Conservation (phyloP, 2,113 vertebrate genomes). For the Tauraco erythrolophus region DNA sequence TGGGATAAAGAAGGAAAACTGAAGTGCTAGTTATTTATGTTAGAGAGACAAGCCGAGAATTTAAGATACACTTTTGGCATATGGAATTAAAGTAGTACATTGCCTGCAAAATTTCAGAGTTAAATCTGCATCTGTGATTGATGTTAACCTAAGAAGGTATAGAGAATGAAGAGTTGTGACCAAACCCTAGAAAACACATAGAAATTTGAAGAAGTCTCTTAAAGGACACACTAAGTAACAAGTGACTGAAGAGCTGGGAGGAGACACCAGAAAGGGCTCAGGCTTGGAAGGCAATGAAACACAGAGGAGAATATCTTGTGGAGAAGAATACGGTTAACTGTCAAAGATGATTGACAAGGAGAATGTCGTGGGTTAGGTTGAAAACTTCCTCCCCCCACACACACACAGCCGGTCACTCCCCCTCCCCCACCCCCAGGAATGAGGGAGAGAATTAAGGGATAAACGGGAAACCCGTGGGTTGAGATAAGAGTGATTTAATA, state of each 20-base stretch:
- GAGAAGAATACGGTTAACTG: neutral
- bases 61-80: neutral
- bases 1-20: neutral
- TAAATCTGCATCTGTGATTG: neutral
- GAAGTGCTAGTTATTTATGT: neutral
- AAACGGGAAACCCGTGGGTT: no score
- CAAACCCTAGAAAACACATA: neutral
- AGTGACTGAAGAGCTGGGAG: neutral
- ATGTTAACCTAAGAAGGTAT: neutral
- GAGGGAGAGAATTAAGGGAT: no score
- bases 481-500: no score
- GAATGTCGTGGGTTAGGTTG: no score
- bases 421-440: no score
- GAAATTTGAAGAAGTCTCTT: neutral
- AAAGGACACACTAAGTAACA: neutral
- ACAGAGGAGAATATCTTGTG: rapidly evolving
- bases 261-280: neutral
- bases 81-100: neutral
- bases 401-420: no score
- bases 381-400: no score
- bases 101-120: neutral
- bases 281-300: neutral
- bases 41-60: neutral
- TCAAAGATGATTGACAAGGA: neutral
- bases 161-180: neutral